Conservation (phyloP, 2,113 vertebrate species). For the Vidua macroura region DNA sequence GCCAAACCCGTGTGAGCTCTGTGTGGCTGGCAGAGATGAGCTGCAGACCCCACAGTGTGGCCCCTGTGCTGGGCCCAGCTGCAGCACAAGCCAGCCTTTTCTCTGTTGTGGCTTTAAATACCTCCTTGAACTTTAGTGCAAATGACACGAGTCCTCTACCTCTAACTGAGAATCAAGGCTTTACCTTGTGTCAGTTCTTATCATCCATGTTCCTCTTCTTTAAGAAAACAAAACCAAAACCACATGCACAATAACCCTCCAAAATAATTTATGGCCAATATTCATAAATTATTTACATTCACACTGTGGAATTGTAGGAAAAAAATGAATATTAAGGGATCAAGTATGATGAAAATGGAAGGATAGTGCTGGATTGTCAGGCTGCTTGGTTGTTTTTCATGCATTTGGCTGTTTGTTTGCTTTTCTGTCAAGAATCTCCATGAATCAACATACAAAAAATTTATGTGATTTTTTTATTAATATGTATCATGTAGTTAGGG, state of each 20-base stretch:
- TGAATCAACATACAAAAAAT: constrained; percentile 3
- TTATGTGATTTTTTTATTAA: constrained; percentile 32
- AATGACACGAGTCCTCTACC: background rate
- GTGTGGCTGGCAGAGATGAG: background rate
- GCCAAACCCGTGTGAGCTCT: background rate
- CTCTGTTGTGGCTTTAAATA: background rate
- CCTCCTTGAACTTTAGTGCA: background rate
- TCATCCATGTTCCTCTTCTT: background rate
- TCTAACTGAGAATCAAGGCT: background rate
- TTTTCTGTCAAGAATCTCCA: constrained; percentile 6
- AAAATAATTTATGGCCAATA: constrained; percentile 14
- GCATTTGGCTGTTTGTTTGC: constrained; percentile 36
- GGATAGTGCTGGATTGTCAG: background rate
- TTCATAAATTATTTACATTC: constrained; percentile 19
- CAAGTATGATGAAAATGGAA: constrained; percentile 22
- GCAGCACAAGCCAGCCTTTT: background rate
- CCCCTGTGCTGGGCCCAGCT: background rate
- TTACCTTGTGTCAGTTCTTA: background rate
- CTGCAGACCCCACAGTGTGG: background rate
- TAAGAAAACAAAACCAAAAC: background rate
- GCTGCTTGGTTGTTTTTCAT: background rate
- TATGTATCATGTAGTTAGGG: constrained; percentile 11
- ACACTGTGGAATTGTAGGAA: constrained; percentile 18
- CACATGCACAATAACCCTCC: background rate
- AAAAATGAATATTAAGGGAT: constrained; percentile 19